Conservation (phyloP, 2,113 vertebrate species). For the Emydura subglobosa region DNA sequence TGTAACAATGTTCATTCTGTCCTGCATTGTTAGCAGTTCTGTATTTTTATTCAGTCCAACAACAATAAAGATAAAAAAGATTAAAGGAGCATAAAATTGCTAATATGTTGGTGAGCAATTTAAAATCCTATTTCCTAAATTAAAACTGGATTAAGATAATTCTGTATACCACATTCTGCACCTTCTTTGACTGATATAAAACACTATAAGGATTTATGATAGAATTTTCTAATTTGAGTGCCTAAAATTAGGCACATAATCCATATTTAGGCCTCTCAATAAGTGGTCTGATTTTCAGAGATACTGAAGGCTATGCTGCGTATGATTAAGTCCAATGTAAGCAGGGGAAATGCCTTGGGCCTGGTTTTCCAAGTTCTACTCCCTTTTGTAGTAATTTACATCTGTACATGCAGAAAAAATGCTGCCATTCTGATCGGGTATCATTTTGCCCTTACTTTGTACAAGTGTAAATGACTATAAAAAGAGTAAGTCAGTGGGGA, state of each 20-base stretch:
- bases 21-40: not conserved
- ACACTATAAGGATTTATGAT: not conserved
- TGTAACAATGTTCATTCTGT: fast-evolving
- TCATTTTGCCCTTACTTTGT: not conserved
- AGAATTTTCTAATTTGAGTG: not conserved
- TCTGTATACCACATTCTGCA: not conserved
- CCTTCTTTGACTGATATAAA: not conserved
- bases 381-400: not conserved
- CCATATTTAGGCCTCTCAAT: not conserved
- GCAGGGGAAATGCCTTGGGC: not conserved
- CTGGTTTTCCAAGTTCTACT: not conserved
- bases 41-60: not conserved
- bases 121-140: not conserved
- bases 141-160: not conserved
- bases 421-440: not conserved
- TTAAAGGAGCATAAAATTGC: not conserved
- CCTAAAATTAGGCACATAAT: not conserved
- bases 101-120: not conserved
- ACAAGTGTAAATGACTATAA: not conserved
- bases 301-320: not conserved
- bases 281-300: not conserved
- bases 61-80: not conserved
- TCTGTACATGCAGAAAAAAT: not conserved
- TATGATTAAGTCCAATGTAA: not conserved
- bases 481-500: not conserved